Conservation (phyloP, 2,888 invertebrate genomes). For the Pycnomerus fuliginosus region DNA sequence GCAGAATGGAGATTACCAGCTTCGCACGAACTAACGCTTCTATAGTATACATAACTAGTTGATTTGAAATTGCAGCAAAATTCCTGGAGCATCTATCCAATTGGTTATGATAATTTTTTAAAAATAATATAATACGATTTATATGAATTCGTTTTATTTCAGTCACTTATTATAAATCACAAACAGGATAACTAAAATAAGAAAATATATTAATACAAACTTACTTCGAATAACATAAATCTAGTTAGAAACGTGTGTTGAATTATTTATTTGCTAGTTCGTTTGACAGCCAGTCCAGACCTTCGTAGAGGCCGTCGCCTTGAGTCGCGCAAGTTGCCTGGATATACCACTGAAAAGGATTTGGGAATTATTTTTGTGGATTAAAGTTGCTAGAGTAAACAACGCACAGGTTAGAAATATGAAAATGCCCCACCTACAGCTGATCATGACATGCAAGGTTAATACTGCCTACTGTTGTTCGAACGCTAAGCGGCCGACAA, state of each 20-base stretch:
- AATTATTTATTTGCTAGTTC: slow-evolving; percentile 27
- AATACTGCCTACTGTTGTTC: too few relatives aligned
- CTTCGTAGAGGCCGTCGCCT: slow-evolving; percentile 32
- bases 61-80: not conserved
- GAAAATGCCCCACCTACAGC: too few relatives aligned
- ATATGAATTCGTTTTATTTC: slow-evolving; percentile 20
- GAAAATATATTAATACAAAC: slow-evolving; percentile 20
- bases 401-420: too few relatives aligned
- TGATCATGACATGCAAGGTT: too few relatives aligned
- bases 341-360: slow-evolving; percentile 29
- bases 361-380: not conserved
- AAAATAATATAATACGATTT: slow-evolving; percentile 1
- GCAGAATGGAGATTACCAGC: slow-evolving; percentile 97
- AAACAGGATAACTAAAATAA: slow-evolving; percentile 22
- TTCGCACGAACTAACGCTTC: slow-evolving; percentile 79
- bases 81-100: too few relatives aligned
- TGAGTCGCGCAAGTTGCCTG: slow-evolving; percentile 33
- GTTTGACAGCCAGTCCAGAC: slow-evolving; percentile 34
- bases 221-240: slow-evolving; percentile 15
- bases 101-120: not conserved
- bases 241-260: slow-evolving; percentile 5
- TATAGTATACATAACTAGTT: too few relatives aligned
- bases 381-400: too few relatives aligned
- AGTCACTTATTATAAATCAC: slow-evolving; percentile 25
- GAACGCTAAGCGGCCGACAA: too few relatives aligned